phyloP scores from a whole-genome alignment of 2,113 vertebrate species.

The Synodontis membranacea region DNA sequence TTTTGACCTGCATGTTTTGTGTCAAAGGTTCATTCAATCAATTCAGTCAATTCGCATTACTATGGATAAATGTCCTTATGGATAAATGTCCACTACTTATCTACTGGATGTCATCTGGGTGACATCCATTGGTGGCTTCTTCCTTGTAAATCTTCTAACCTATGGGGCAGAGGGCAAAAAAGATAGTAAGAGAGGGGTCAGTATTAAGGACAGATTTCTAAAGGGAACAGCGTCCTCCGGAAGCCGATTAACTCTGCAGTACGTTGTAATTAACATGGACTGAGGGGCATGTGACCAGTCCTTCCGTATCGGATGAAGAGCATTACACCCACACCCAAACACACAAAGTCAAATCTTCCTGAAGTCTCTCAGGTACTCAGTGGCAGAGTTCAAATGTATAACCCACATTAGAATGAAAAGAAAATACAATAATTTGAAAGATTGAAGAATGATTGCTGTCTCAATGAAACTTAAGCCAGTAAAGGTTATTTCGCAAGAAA shows the following conservation, averaged over 20 bases:
- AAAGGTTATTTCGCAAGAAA: background rate
- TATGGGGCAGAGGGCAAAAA: conserved; percentile 18
- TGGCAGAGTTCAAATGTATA: background rate
- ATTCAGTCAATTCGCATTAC: background rate
- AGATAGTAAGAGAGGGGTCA: conserved; percentile 6
- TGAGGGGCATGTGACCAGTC: conserved; percentile 25
- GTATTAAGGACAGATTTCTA: conserved; percentile 17
- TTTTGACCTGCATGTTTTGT: background rate
- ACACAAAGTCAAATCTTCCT: background rate
- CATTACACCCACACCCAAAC: background rate
- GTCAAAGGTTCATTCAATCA: background rate
- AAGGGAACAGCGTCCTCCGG: background rate
- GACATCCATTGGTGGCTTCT: background rate
- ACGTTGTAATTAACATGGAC: conserved; percentile 46
- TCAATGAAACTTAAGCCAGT: background rate
- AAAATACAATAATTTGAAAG: background rate
- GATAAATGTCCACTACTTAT: background rate
- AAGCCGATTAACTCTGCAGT: conserved; percentile 45
- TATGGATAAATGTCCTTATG: too few species aligned
- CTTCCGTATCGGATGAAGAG: background rate
- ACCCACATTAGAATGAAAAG: background rate
- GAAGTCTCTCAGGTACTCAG: background rate
- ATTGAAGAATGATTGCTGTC: background rate
- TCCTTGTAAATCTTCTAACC: conserved; percentile 36
- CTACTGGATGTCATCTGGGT: conserved; percentile 5